These are phyloP conservation scores for Clinocottus analis DNA, from an alignment of 2,113 vertebrate species.

Conservation along the genomic window DNA sequence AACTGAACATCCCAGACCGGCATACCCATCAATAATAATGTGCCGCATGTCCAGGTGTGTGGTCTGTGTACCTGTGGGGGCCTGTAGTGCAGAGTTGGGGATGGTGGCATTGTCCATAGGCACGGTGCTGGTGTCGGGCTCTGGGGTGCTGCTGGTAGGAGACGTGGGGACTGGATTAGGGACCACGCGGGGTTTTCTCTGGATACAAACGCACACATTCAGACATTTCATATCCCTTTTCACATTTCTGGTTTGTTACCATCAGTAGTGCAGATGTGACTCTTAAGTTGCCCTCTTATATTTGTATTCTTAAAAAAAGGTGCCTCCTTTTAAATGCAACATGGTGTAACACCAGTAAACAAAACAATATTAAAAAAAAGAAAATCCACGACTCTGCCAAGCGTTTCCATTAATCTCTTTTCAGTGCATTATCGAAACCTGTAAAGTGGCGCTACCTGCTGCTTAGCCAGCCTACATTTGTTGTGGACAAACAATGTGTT, in stretches of 20 bases:
- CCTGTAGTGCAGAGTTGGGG: conserved; percentile 96
- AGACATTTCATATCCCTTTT: conserved; percentile 19
- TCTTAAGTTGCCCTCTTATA: not conserved
- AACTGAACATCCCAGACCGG: not conserved
- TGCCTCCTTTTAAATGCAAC: not conserved
- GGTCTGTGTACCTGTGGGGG: conserved; percentile 90
- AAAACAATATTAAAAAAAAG: conserved; percentile 3
- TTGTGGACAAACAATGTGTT: not conserved
- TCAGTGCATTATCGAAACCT: conserved; percentile 2
- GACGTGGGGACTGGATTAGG: conserved; percentile 94
- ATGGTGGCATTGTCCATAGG: conserved; percentile 97
- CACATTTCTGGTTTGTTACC: not conserved
- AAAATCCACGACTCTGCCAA: not conserved
- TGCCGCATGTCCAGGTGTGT: not conserved
- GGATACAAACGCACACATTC: conserved; percentile 59
- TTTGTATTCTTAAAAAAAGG: not conserved
- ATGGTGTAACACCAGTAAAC: not conserved
- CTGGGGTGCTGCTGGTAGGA: conserved; percentile 97
- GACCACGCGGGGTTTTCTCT: conserved; percentile 95
- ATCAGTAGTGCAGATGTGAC: not conserved
- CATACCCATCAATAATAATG: not conserved
- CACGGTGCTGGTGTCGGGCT: conserved; percentile 98
- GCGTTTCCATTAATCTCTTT: not conserved
- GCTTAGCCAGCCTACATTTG: conserved; percentile 3
- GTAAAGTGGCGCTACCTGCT: conserved; percentile 11